phyloP scores from a whole-genome alignment of 92 coral and sea anemone genomes.

The Heteractis magnifica region DNA sequence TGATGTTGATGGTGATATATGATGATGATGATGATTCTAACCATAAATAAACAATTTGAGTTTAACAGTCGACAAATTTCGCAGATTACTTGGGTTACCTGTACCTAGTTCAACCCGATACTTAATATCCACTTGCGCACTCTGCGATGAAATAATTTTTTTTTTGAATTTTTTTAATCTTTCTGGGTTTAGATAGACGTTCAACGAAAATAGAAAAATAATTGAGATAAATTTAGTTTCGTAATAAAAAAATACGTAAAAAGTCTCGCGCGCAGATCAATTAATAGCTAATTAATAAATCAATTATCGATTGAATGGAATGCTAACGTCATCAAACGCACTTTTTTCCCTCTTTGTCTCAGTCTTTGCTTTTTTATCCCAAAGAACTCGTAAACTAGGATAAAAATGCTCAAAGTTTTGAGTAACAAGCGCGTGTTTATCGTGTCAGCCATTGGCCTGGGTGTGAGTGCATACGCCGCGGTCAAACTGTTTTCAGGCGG shows the following conservation, averaged over 20 bases:
- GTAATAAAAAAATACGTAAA: too few species aligned
- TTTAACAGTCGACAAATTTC: too few species aligned
- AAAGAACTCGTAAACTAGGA: neutral
- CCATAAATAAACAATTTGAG: too few species aligned
- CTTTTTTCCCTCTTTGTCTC: neutral
- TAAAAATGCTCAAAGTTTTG: constrained; percentile 8
- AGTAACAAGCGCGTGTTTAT: constrained; percentile 17
- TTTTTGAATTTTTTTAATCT: too few species aligned
- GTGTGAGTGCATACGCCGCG: constrained; percentile 27
- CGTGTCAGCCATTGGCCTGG: constrained; percentile 29
- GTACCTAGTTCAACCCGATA: too few species aligned
- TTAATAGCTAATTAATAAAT: neutral
- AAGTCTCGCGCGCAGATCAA: neutral
- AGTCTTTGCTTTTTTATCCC: neutral
- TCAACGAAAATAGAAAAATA: too few species aligned
- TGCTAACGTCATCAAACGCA: neutral
- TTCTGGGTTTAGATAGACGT: too few species aligned
- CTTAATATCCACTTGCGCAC: neutral
- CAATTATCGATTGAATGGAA: neutral
- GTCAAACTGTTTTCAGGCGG: constrained; percentile 20
- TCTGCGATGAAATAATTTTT: neutral
- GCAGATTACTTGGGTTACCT: too few species aligned
- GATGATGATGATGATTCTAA: too few species aligned
- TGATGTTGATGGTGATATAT: too few species aligned
- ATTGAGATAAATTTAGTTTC: neutral